phyloP scores from a whole-genome alignment of 2,888 invertebrate genomes.

The Caenorhabditis macrosperma region DNA sequence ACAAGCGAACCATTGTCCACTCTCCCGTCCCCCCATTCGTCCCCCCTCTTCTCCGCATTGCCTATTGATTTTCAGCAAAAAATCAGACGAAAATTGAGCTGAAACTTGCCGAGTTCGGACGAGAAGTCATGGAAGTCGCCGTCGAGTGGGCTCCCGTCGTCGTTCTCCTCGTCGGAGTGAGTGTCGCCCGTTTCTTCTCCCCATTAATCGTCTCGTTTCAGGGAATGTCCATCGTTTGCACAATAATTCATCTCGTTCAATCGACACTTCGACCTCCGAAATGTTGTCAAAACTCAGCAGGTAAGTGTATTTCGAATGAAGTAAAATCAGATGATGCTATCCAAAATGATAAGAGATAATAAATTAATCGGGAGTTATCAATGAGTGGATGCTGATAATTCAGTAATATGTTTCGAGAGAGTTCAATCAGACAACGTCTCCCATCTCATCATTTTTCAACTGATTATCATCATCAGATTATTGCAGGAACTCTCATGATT shows the following conservation, averaged over 20 bases:
- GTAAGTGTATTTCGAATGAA: constrained; percentile 12
- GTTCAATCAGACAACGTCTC: too few species aligned
- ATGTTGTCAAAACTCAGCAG: constrained; percentile 47
- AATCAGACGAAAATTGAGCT: constrained; percentile 38
- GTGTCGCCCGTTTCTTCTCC: constrained; percentile 1
- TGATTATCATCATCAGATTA: background rate
- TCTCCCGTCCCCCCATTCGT: constrained; percentile 6
- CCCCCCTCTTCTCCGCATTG: constrained; percentile 2
- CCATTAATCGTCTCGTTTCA: background rate
- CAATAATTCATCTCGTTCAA: constrained; percentile 48
- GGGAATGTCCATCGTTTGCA: constrained; percentile 56
- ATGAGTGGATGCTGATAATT: background rate
- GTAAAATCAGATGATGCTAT: constrained; percentile 23
- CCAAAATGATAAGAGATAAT: constrained; percentile 3
- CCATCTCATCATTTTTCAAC: background rate
- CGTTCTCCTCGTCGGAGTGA: constrained; percentile 46
- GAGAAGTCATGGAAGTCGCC: constrained; percentile 34
- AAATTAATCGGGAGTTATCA: constrained; percentile 25
- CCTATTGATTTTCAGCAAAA: constrained; percentile 23
- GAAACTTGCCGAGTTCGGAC: constrained; percentile 28
- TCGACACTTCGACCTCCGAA: constrained; percentile 52
- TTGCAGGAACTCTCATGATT: constrained; percentile 50
- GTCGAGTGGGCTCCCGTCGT: constrained; percentile 49
- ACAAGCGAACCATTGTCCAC: constrained; percentile 54
- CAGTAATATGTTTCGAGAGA: background rate